Evolutionary conservation across 1,140 invertebrate genomes (phyloP), one percentile per base, ranked within the genome.

Genomic region (Danaus melanippus): DNA sequence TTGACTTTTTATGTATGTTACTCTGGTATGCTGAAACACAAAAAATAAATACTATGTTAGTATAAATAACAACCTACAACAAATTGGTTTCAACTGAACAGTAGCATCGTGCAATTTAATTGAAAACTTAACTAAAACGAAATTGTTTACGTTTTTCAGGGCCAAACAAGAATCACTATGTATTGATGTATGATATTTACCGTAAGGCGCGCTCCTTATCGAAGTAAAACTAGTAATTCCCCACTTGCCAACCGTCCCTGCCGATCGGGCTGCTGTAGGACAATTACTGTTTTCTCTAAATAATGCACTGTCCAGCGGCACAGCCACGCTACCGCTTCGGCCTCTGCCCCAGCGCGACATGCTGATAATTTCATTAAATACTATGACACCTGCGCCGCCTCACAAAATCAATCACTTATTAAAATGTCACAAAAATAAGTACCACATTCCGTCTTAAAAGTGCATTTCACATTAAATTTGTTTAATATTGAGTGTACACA

Each of bases 181-280:
- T 55, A 48, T 48, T 56, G 47, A 32, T 58, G 47, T 12, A 47
- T 57, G 40, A 63, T 71, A 65, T 59, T 84, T 90, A 91, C 92
- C 92, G 87, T 93, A 93, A 67, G 92, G 91, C 54, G 91, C 89
- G 71, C 93, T 95, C 69, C 96, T 89, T 54, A 96, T 93, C 1
- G 95, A 96, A 42, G 96, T 97, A 84, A 96, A 97, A 46, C 95
- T 96, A 62, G 95, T 96, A 79, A 96, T 95, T 65, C 96, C 96
- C 95, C 95, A 97, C 89, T 96, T 95, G 66, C 95, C 95, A 59
- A 97, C 92, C 42, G 94, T 95, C 58, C 95, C 95, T 63, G 95
- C 93, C 21, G 95, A 96, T 63, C 95, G 92, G 12, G 95, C 93
- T 44, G 95, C 94, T 32, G 94, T 92, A 11, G 95, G 95, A 68